These are phyloP conservation scores for Anorthoa munda DNA, from an alignment of 2,888 invertebrate species.

Conservation along the genomic window DNA sequence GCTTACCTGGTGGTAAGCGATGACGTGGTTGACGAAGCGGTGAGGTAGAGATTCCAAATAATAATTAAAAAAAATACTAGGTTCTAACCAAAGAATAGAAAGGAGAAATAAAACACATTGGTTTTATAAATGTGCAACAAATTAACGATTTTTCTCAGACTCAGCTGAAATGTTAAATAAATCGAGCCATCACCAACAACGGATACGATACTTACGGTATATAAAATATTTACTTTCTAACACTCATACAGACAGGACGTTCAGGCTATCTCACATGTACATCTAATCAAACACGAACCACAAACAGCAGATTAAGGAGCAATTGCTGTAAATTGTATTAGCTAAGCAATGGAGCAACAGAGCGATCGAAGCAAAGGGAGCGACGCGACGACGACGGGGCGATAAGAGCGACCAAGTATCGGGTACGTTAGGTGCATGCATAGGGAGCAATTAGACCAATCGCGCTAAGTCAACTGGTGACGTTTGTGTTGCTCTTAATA, in stretches of 20 bases:
- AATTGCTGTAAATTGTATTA: slow-evolving; percentile 54
- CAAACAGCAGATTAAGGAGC: slow-evolving; percentile 42
- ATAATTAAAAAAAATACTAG: no score
- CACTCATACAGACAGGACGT: no score
- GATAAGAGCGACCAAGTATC: slow-evolving; percentile 16
- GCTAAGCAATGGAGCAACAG: slow-evolving; percentile 23
- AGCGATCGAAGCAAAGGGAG: neutral
- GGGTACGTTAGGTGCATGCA: slow-evolving; percentile 29
- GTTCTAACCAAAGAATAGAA: neutral
- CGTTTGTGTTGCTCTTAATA: slow-evolving; percentile 49
- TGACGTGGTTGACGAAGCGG: no score
- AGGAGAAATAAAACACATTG: neutral
- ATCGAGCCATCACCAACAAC: neutral
- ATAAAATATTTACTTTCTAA: no score
- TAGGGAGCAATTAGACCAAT: slow-evolving; percentile 50
- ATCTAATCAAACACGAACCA: slow-evolving; percentile 20
- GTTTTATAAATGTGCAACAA: neutral
- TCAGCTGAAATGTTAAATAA: no score
- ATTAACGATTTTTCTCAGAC: neutral
- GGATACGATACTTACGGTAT: no score
- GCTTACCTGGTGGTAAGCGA: no score
- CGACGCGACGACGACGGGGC: neutral
- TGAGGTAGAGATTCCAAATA: no score
- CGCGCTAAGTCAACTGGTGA: slow-evolving; percentile 51
- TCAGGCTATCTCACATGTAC: neutral